These are phyloP conservation scores for Euzetes globulus DNA, from an alignment of 2,888 invertebrate genomes.

Conservation along the genomic window DNA sequence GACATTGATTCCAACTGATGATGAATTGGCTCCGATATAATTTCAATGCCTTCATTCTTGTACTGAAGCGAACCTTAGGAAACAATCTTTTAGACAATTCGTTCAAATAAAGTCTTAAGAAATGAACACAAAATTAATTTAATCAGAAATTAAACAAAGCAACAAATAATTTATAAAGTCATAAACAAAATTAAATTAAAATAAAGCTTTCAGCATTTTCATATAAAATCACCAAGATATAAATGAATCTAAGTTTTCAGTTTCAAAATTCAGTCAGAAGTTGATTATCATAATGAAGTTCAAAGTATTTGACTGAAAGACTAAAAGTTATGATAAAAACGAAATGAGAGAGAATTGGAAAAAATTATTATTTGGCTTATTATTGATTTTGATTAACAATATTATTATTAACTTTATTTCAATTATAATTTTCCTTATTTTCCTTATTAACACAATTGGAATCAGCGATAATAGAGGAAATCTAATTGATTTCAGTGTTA, in stretches of 20 bases:
- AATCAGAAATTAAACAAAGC: too few relatives aligned
- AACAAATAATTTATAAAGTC: too few relatives aligned
- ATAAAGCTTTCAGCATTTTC: too few relatives aligned
- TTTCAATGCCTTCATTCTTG: slow-evolving; percentile 19
- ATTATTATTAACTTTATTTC: slow-evolving; percentile 28
- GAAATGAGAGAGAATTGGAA: neutral
- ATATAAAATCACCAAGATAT: too few relatives aligned
- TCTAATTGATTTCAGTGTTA: slow-evolving; percentile 24
- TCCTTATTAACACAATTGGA: slow-evolving; percentile 11
- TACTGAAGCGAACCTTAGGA: slow-evolving; percentile 11
- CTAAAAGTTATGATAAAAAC: neutral
- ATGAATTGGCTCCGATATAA: neutral
- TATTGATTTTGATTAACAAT: slow-evolving; percentile 10
- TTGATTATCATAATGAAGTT: too few relatives aligned
- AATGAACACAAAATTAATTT: too few relatives aligned
- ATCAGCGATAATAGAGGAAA: slow-evolving; percentile 20
- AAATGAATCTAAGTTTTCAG: too few relatives aligned
- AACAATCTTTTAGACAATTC: neutral
- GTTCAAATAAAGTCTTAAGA: too few relatives aligned
- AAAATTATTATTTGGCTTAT: neutral
- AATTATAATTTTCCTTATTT: slow-evolving; percentile 24
- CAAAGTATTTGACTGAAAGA: neutral
- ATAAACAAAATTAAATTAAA: too few relatives aligned
- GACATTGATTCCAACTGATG: slow-evolving; percentile 14
- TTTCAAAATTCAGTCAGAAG: too few relatives aligned